Percentiles rank a stretch among this genome's conserved stretches.
These are phyloP conservation scores for Paramormyrops hopkinsi DNA, from an alignment of 2,797 vertebrate species.

Conservation along the genomic window DNA sequence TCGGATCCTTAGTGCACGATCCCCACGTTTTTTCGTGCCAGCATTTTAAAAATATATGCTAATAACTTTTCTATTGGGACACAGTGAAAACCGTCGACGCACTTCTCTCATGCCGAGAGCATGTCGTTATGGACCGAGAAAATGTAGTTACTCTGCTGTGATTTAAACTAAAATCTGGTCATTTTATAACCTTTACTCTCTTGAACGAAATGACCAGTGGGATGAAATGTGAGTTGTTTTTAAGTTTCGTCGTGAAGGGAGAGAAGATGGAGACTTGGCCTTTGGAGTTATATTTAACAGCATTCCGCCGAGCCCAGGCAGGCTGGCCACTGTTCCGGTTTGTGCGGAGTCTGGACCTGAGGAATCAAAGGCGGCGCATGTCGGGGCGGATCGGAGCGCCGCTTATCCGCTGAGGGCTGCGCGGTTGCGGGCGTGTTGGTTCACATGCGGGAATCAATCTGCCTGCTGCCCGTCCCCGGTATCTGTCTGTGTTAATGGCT, in stretches of 20 bases:
- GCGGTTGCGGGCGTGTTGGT: conserved; percentile 16
- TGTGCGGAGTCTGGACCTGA: neutral
- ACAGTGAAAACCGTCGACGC: neutral
- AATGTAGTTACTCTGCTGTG: neutral
- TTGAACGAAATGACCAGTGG: neutral
- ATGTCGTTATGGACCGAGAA: neutral
- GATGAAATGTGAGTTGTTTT: neutral
- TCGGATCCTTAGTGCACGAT: neutral
- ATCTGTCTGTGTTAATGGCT: neutral
- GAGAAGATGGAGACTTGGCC: neutral
- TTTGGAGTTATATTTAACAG: neutral
- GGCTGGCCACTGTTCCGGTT: neutral
- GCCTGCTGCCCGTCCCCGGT: neutral
- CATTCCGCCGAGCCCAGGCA: neutral
- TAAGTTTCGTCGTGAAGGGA: neutral
- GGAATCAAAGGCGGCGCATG: conserved; percentile 13
- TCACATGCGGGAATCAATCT: conserved; percentile 4
- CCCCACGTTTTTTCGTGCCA: neutral
- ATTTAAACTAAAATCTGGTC: neutral
- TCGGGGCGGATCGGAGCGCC: conserved; percentile 11
- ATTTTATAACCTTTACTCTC: neutral
- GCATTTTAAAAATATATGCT: neutral
- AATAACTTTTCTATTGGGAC: conserved; percentile 1
- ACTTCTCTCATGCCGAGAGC: neutral
- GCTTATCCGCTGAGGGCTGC: neutral